phyloP scores from a whole-genome alignment of 2,888 invertebrate species.

The Eristalis pertinax region DNA sequence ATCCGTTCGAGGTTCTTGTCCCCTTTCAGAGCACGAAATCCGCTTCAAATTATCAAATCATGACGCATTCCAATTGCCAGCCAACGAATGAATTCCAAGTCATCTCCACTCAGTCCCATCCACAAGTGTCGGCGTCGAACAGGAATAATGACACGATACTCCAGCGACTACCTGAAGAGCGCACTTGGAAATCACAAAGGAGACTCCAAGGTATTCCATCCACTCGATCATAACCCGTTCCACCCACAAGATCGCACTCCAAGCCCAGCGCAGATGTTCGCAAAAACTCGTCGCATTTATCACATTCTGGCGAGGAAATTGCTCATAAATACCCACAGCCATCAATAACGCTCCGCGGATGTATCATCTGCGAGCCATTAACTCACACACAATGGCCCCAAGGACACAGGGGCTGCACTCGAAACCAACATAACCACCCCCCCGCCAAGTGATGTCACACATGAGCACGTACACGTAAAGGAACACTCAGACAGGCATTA shows the following conservation, averaged over 20 bases:
- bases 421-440: constrained; percentile 9
- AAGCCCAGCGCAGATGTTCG: background rate
- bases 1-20: no score
- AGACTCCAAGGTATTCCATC: background rate
- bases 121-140: no score
- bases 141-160: no score
- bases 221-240: background rate
- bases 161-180: no score
- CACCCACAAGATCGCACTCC: background rate
- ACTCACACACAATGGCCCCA: background rate
- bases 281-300: background rate
- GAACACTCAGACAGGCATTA: constrained; percentile 49
- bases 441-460: constrained; percentile 2
- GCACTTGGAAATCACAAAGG: background rate
- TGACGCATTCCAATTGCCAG: no score
- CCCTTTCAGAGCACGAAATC: no score
- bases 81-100: no score
- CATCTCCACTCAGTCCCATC: no score
- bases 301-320: background rate
- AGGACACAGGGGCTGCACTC: constrained; percentile 16
- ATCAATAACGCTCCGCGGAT: background rate
- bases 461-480: constrained; percentile 18
- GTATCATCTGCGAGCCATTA: background rate
- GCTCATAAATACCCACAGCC: background rate
- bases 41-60: no score